Percentiles rank a stretch among this genome's conserved stretches.
Conservation (phyloP, 64 coral and sea anemone species). For the Montipora foliosa region DNA sequence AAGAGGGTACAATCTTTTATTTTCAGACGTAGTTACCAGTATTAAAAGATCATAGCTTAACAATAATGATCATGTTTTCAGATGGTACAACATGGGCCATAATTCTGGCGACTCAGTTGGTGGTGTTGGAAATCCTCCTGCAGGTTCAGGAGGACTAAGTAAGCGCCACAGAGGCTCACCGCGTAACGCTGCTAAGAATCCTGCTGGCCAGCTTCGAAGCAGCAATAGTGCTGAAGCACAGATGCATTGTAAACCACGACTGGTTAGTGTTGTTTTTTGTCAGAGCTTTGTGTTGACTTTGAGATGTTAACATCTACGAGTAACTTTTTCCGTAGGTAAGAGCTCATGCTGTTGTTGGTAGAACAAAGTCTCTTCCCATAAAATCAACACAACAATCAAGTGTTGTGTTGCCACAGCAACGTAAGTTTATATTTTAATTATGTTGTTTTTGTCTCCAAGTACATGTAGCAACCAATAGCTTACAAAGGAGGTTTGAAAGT, state of each 20-base stretch:
- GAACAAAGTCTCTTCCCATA: constrained; percentile 89
- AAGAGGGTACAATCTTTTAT: constrained; percentile 52
- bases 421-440: constrained; percentile 40
- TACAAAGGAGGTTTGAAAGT: too few species aligned
- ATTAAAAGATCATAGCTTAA: too few species aligned
- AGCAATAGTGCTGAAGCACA: constrained; percentile 93
- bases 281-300: background rate
- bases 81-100: constrained; percentile 75
- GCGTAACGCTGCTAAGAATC: constrained; percentile 70
- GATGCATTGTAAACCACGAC: constrained; percentile 73
- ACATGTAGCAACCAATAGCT: too few species aligned
- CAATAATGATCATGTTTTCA: background rate
- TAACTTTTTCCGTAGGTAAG: constrained; percentile 64
- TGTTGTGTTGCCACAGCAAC: constrained; percentile 68
- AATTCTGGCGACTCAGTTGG: constrained; percentile 71
- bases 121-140: constrained; percentile 73
- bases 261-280: constrained; percentile 62
- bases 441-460: background rate
- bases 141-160: constrained; percentile 72
- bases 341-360: constrained; percentile 89
- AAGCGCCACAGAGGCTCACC: constrained; percentile 71
- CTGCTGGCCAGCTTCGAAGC: constrained; percentile 91
- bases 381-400: constrained; percentile 73
- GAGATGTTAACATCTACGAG: background rate
- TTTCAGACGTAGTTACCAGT: too few species aligned